Evolutionary conservation across 2,797 vertebrate species (phyloP).

Genomic region (Lagorchestes hirsutus): DNA sequence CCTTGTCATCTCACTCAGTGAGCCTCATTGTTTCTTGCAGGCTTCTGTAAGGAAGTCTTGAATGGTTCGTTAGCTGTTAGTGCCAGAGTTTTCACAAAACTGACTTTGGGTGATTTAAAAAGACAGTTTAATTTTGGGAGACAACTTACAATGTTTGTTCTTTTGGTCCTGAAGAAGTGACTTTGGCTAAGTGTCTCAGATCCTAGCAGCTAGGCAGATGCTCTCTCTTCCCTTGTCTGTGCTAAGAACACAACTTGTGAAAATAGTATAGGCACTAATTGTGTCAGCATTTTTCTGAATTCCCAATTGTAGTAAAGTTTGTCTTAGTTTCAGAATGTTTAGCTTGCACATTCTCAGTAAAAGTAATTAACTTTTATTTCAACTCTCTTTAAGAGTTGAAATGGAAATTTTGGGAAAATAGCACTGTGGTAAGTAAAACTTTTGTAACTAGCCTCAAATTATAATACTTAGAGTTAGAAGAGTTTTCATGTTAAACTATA

Average conservation of each 20-base stretch:
- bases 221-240: neutral
- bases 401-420: neutral
- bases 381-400: neutral
- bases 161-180: accelerated
- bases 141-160: constrained; percentile 8
- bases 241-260: neutral
- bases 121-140: neutral
- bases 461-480: neutral
- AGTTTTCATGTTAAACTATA: neutral
- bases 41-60: neutral
- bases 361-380: neutral
- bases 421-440: neutral
- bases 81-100: neutral
- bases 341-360: neutral
- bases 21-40: neutral
- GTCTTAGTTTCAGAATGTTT: accelerated
- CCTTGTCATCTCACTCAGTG: neutral
- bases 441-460: neutral
- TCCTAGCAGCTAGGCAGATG: neutral
- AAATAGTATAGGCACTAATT: neutral
- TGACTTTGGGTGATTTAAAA: neutral
- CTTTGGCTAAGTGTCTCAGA: neutral
- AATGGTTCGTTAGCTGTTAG: neutral
- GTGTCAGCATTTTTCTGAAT: constrained; percentile 17
- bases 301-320: neutral